These are phyloP conservation scores for Berghia stephanieae DNA, from an alignment of 1,140 invertebrate species.

Conservation along the genomic window DNA sequence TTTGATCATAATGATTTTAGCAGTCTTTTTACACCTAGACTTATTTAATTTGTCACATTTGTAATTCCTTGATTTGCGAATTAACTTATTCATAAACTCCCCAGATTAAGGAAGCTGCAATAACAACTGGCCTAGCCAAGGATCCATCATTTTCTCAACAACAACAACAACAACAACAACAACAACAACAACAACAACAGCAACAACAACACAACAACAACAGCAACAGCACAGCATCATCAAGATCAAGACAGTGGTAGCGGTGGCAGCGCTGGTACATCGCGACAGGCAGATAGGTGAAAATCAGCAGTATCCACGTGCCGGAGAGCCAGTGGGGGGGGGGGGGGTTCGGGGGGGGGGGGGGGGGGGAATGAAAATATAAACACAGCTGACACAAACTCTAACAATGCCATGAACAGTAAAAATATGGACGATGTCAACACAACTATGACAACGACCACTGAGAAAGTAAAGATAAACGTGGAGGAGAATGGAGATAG, in stretches of 20 bases:
- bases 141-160: slow-evolving; percentile 23
- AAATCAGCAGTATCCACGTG: neutral
- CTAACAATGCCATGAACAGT: neutral
- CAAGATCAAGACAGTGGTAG: neutral
- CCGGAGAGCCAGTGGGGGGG: neutral
- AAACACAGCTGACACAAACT: neutral
- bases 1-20: neutral
- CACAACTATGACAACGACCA: no score
- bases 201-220: no score
- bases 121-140: slow-evolving; percentile 46
- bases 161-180: neutral
- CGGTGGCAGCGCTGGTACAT: neutral
- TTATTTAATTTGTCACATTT: neutral
- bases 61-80: no score
- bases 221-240: neutral
- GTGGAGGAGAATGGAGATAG: no score
- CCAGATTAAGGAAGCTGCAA: slow-evolving; percentile 53
- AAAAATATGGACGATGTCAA: no score
- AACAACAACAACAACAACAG: neutral
- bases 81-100: neutral
- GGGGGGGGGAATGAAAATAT: neutral
- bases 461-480: no score
- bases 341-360: no score
- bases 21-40: neutral
- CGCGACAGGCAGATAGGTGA: neutral